phyloP scores from a whole-genome alignment of 2,797 vertebrate genomes.

The Apogon hyalosoma region DNA sequence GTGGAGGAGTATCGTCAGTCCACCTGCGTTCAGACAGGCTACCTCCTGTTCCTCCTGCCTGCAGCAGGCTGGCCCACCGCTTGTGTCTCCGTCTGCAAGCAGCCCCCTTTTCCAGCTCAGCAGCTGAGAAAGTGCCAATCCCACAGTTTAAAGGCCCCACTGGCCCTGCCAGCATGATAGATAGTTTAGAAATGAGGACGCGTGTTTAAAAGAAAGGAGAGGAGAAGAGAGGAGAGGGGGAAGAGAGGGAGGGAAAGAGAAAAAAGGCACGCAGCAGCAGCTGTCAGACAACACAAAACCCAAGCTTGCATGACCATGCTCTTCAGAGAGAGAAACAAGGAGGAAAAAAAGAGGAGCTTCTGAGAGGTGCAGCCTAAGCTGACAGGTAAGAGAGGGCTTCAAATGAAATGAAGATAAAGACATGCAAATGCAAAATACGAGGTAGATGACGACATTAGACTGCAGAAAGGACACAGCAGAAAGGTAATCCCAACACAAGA shows the following conservation, averaged over 20 bases:
- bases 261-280: slow-evolving; percentile 75
- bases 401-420: slow-evolving; percentile 44
- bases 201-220: slow-evolving; percentile 81
- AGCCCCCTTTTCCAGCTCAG: slow-evolving; percentile 90
- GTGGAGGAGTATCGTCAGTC: slow-evolving; percentile 54
- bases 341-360: slow-evolving; percentile 35
- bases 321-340: slow-evolving; percentile 39
- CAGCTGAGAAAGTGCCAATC: slow-evolving; percentile 92
- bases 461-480: slow-evolving; percentile 25
- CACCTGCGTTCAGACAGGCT: slow-evolving; percentile 73
- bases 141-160: slow-evolving; percentile 89
- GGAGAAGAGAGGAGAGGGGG: slow-evolving; percentile 42
- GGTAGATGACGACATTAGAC: slow-evolving; percentile 41
- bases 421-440: slow-evolving; percentile 49
- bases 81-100: slow-evolving; percentile 82
- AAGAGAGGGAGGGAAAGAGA: slow-evolving; percentile 29
- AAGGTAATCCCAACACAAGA: not conserved
- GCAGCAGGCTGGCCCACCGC: slow-evolving; percentile 67
- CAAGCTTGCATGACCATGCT: slow-evolving; percentile 72
- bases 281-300: slow-evolving; percentile 77
- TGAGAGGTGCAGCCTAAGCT: slow-evolving; percentile 38
- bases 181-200: slow-evolving; percentile 92
- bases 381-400: slow-evolving; percentile 47
- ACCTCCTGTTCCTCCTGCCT: slow-evolving; percentile 66
- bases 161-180: slow-evolving; percentile 89